phyloP scores from a whole-genome alignment of 2,113 vertebrate genomes.

The Aramus guarauna region DNA sequence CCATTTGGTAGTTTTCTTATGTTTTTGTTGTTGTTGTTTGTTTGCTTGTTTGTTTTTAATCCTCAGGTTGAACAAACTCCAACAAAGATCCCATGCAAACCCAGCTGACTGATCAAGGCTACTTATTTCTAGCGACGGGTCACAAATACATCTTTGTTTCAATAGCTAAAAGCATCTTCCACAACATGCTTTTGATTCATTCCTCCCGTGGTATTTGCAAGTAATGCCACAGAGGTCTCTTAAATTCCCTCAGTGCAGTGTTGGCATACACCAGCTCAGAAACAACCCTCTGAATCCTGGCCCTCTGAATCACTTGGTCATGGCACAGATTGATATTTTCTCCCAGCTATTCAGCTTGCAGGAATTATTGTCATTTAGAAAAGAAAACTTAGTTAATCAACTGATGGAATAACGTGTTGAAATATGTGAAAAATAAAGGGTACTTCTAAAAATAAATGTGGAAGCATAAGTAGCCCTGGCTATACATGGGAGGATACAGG shows the following conservation, averaged over 20 bases:
- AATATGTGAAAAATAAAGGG: neutral
- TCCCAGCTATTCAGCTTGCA: neutral
- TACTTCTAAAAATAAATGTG: neutral
- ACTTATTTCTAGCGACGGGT: neutral
- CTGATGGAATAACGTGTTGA: neutral
- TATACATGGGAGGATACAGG: neutral
- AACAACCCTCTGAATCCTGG: neutral
- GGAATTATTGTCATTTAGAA: neutral
- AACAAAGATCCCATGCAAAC: neutral
- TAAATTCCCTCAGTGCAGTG: neutral
- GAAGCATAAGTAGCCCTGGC: neutral
- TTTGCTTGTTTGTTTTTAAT: neutral
- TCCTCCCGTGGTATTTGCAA: neutral
- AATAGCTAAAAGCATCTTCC: neutral
- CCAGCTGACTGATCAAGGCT: neutral
- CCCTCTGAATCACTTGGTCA: neutral
- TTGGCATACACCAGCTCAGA: neutral
- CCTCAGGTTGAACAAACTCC: neutral
- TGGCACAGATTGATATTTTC: neutral
- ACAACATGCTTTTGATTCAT: neutral
- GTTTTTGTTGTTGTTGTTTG: neutral
- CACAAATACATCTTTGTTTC: neutral
- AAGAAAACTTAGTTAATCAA: neutral
- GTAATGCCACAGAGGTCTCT: neutral
- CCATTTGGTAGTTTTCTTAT: neutral